These are phyloP conservation scores for Microhierax caerulescens DNA, from an alignment of 2,797 vertebrate genomes.

Conservation along the genomic window DNA sequence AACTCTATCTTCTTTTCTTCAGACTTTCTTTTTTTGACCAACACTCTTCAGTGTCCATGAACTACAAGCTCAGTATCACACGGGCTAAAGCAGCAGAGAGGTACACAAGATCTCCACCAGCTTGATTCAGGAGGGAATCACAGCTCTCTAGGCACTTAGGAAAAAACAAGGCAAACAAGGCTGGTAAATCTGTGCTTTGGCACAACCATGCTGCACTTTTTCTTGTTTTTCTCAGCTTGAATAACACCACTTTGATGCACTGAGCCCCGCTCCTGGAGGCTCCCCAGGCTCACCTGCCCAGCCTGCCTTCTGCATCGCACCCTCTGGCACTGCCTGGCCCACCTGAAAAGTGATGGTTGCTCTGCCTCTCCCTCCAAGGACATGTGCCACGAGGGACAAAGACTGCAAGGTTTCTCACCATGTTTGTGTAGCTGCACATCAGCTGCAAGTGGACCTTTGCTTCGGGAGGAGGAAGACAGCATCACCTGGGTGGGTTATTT, in stretches of 20 bases:
- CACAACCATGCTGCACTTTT: not conserved
- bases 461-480: not conserved
- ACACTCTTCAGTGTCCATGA: not conserved
- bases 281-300: not conserved
- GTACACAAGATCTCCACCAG: accelerated
- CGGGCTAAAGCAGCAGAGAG: not conserved
- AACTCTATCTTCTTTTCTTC: not conserved
- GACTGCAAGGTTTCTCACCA: not conserved
- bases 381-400: not conserved
- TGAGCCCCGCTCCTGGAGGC: not conserved
- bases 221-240: not conserved
- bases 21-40: not conserved
- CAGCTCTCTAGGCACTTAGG: not conserved
- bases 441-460: not conserved
- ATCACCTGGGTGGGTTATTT: not conserved
- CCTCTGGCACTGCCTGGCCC: not conserved
- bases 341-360: accelerated
- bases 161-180: not conserved
- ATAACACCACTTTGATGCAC: not conserved
- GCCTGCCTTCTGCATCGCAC: not conserved
- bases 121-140: not conserved
- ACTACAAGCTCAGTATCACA: not conserved
- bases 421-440: not conserved
- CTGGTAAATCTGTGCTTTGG: not conserved
- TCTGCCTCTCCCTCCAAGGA: not conserved